phyloP scores from a whole-genome alignment of 2,113 vertebrate genomes.

The Crotalus tigris region DNA sequence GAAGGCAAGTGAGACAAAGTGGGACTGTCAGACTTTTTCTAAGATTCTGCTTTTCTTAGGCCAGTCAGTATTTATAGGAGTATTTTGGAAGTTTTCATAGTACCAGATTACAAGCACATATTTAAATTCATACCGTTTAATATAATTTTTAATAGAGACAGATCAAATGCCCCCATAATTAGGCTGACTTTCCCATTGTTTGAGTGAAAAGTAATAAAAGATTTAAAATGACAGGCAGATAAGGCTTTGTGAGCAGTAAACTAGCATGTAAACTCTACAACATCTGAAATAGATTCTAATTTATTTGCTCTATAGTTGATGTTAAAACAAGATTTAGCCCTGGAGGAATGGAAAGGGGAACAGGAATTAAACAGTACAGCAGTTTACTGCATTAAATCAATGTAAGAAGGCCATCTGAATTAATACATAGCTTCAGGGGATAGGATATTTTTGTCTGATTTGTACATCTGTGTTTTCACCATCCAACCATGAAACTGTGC shows the following conservation, averaged over 20 bases:
- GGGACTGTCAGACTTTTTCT: neutral
- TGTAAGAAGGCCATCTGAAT: slow-evolving; percentile 29
- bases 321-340: slow-evolving; percentile 18
- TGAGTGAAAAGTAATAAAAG: slow-evolving; percentile 3
- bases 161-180: neutral
- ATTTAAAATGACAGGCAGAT: slow-evolving; percentile 4
- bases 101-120: neutral
- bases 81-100: neutral
- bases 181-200: neutral
- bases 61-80: neutral
- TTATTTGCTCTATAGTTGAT: neutral
- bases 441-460: slow-evolving; percentile 20
- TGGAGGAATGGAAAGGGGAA: neutral
- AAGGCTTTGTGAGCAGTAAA: slow-evolving; percentile 12
- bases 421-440: slow-evolving; percentile 22
- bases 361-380: slow-evolving; percentile 22
- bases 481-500: neutral
- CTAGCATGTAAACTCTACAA: slow-evolving; percentile 12
- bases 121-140: neutral
- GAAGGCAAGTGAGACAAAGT: neutral
- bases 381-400: slow-evolving; percentile 22
- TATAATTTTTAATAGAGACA: neutral
- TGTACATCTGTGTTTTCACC: slow-evolving; percentile 13
- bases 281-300: slow-evolving; percentile 13
- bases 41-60: neutral